Base-by-base conservation (phyloP, 2,797 vertebrate genomes). In the Enteromius paludinosus region DNA sequence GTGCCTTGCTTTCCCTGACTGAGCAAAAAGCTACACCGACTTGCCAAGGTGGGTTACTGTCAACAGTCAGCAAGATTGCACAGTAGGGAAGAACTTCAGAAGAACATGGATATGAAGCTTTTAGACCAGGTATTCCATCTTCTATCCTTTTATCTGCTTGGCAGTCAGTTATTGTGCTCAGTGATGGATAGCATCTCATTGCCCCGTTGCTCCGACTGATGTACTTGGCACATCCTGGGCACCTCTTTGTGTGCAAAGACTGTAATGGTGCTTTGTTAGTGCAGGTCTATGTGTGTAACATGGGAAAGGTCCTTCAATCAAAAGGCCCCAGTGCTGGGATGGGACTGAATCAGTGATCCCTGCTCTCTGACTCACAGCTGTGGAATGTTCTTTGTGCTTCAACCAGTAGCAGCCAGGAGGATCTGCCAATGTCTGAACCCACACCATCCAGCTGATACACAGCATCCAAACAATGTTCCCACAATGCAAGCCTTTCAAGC, bases 351-450 rank as follows among this genome's bases (percentile, higher is more conserved):
- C 85, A 43, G 88, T 90, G 91, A 94, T 90, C 93, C 92, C 84
- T 93, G 88, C 84, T 88, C 92, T 84, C 88, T 93, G 91, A 93
- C 87, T 94, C 93, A 93, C 88, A 84, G 88, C 88, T 78, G 87
- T 93, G 89, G 93, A 94, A 94, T 94, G 91, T 87, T 89, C 83
- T 92, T 93, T 92, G 89, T 92, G 90, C 65, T 89, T 84, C 83
- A 85, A 87, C 87, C 84, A 90, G 85, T 85, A 86, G 86, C 83
- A 84, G 79, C 56, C 64, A 59, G 78, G 86, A 85, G 81, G 83
- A 83, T 85, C 81, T 85, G 81, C 83, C 70, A 76, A 77, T 78
- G 85, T 88, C 81, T 83, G 83, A 71, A 86, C 87, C 85, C 84
- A 86, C 87, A 47, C 76, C 78, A 71, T 81, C 74, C 70, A 69